phyloP scores from a whole-genome alignment of 1,140 invertebrate species.

The Harpegnathos saltator region DNA sequence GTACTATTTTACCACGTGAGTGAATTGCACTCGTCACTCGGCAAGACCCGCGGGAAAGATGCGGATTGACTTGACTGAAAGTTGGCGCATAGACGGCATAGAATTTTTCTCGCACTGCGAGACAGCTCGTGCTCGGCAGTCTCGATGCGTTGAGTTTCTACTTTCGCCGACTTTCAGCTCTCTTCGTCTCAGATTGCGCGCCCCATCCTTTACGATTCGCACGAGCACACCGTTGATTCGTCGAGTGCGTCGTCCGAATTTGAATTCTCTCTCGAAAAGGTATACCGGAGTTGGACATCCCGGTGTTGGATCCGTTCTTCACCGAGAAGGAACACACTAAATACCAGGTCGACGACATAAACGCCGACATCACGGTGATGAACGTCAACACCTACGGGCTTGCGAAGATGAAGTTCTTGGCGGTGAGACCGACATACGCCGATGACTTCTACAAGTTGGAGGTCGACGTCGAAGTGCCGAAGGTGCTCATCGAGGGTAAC shows the following conservation, averaged over 20 bases:
- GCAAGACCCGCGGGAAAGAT: too few relatives aligned
- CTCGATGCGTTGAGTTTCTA: too few relatives aligned
- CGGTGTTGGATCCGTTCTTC: conserved; percentile 85
- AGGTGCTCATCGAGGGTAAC: conserved; percentile 83
- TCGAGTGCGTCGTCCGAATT: background rate
- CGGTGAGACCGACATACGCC: conserved; percentile 85
- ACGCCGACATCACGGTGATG: conserved; percentile 82
- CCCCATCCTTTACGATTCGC: conserved; percentile 1
- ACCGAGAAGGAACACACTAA: conserved; percentile 82
- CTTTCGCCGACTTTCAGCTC: too few relatives aligned
- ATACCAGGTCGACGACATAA: conserved; percentile 85
- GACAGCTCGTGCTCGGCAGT: too few relatives aligned
- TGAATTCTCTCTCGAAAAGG: conserved; percentile 75
- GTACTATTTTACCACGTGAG: too few relatives aligned
- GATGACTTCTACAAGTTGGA: conserved; percentile 86
- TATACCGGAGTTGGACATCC: conserved; percentile 84
- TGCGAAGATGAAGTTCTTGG: conserved; percentile 83
- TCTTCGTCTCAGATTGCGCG: too few relatives aligned
- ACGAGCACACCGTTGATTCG: background rate
- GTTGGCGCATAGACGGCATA: too few relatives aligned
- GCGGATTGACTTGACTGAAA: too few relatives aligned
- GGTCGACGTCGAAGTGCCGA: conserved; percentile 85
- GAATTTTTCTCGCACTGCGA: too few relatives aligned
- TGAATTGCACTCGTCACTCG: too few relatives aligned
- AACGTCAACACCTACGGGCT: conserved; percentile 85